A percentile compares a stretch with the other conserved stretches of the same genome.
phyloP scores from a whole-genome alignment of 2,113 vertebrate species.

The Todiramphus saurophagus region DNA sequence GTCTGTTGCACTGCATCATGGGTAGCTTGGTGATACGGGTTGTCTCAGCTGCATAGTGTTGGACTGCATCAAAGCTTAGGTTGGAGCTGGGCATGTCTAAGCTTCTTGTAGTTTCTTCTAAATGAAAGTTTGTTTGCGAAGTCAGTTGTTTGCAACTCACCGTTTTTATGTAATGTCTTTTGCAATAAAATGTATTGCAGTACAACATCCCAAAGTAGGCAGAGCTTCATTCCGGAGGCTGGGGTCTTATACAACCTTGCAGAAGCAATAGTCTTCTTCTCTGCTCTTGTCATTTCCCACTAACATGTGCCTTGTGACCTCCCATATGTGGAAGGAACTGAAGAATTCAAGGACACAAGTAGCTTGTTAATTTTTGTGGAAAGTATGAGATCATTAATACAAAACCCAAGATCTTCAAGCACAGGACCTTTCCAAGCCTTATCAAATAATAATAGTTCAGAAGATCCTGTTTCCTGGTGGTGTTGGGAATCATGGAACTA shows the following conservation, averaged over 20 bases:
- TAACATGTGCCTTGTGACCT: neutral
- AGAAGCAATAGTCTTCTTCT: neutral
- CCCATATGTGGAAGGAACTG: neutral
- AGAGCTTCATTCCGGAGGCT: neutral
- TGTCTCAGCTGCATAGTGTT: neutral
- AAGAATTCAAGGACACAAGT: neutral
- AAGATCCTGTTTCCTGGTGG: neutral
- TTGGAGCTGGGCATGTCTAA: neutral
- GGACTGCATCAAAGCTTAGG: neutral
- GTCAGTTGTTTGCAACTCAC: neutral
- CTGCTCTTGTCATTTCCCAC: neutral
- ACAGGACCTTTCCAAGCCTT: neutral
- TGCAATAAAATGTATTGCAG: neutral
- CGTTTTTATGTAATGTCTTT: neutral
- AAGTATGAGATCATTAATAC: neutral
- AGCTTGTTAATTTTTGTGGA: neutral
- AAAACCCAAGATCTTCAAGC: neutral
- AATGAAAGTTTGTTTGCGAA: neutral
- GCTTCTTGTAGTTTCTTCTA: neutral
- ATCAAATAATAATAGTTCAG: neutral
- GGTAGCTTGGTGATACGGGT: accelerated
- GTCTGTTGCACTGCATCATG: accelerated
- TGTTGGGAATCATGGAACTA: neutral
- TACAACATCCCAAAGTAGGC: neutral
- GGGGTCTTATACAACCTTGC: neutral